Base-by-base conservation (phyloP, 2,888 invertebrate species). In the Alviniconcha strummeri region DNA sequence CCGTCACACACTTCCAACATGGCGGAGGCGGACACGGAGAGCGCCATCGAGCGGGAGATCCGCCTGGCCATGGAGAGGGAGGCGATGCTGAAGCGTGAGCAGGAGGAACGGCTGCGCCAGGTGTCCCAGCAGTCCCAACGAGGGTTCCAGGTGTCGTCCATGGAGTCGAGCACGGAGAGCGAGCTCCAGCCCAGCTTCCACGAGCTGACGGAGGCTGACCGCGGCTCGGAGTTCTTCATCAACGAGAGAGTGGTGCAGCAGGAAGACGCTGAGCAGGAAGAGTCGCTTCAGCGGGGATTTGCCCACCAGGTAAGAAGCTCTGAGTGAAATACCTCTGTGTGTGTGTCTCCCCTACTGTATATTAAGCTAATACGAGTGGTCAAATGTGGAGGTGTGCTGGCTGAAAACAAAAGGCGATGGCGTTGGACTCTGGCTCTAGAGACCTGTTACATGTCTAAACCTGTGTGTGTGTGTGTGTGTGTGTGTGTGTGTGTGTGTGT, bases 1-100 rank as follows among this genome's bases (percentile, higher is more conserved):
- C 79, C 13, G 17, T 77, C 8, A 67, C 60, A 15, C 17, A 52
- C 76, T n/a, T 36, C 82, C 6, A 77, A n/a, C 64, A 82, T 82
- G 82, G 82, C 82, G 19, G 60, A 80, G 19, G 67, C 52, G 8
- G 71, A 81, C 19, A 83, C 81, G 52, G 92, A 92, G 85, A 92
- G 92, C 88, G 92, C 92, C 80, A 91, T 92, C 54, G 93, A 92
- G 82, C 87, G 91, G 7, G 93, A 92, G 85, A 93, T 92, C 81
- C 90, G 92, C 9, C 85, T 91, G 19, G 92, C 92, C 19, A 89
- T 89, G 82, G 91, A 92, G 83, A 85, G 92, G 17, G 93, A 92
- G 83, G 90, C 90, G 74, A 89, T 90, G 86, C 84, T 91, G 69
- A 84, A 86, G 72, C 87, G 87, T 19, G 92, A 92, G 84, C 89